Base-by-base conservation (phyloP, 2,888 invertebrate genomes). In the Syrista parreyssii region DNA sequence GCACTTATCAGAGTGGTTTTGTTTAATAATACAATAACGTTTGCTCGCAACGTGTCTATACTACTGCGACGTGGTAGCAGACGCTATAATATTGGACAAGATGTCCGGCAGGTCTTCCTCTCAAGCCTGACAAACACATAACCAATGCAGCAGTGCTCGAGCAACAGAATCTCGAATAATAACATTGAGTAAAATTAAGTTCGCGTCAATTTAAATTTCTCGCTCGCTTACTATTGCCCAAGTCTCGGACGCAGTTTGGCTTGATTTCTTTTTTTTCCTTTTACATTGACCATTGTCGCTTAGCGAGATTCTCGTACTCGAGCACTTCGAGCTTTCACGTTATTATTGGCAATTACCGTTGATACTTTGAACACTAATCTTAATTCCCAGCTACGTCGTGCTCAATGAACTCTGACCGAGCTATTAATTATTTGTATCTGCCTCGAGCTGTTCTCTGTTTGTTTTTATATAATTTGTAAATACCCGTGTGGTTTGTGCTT, bases 21-120 rank as follows among this genome's bases (percentile, higher is more conserved):
- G 31, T 76, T 73, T 40, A 73, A 68, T 68, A 71, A 73, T 71
- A 75, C 75, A 75, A 78, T 75, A 78, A 75, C 68, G 75, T 78
- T 78, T 75, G 72, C 55, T 71, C 69, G 34, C 69, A 68, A 12
- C 71, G 71, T 71, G 71, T 31, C 31, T n/a, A 71, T 30, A 71
- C 71, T 71, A 71, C 31, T 71, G 33, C 71, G 31, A 71, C 71
- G 55, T 55, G 23, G 55, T 55, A 55, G 55, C 55, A 55, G 55
- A 55, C 55, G 2, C 55, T 55, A 55, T 23, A 55, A 55, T 55
- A 55, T 55, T 55, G 23, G 55, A 55, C 9, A 55, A 55, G 23
- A 55, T 55, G 55, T 55, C 55, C 55, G 23, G 1, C 23, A 55
- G 55, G 55, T 55, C 55, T 55, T 55, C 55, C 55, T 55, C 55